Evolutionary conservation across 2,888 invertebrate species (phyloP), one percentile per base, ranked within the genome.

Genomic region (Boloria euphrosyne): DNA sequence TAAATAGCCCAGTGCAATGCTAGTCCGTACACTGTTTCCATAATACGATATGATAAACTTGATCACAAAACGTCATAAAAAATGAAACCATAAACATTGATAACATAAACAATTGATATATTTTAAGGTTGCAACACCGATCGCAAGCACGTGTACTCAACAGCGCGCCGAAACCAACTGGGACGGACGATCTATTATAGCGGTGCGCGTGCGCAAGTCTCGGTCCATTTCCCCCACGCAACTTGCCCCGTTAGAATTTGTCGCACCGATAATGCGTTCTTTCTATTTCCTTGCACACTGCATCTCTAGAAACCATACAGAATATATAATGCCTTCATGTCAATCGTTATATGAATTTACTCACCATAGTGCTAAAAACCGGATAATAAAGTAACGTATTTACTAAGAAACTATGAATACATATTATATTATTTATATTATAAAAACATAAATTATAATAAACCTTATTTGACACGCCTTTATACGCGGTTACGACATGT

Each of bases 141-240:
- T 80, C 81, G 77, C 80, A 79, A 82, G 84, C 90, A 87, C 89
- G 90, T 90, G 87, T 83, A 79, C 90, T 78, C 82, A 85, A 85
- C 90, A 86, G 80, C 90, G 90, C 88, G 86, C 87, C 90, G 90
- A 88, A 89, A 85, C 86, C 85, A 87, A 92, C 91, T 92, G 91
- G 90, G 86, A 85, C 89, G 86, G 82, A 85, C 89, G 89, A 87
- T 88, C 87, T 89, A 89, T 88, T 84, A 88, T 85, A 86, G 86
- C 87, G 85, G 85, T 85, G 89, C 88, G 86, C 89, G 84, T 82
- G 87, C 89, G 82, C 89, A 87, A 38, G 84, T 84, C 85, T 81
- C 89, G 86, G 87, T 85, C 89, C 90, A 91, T 89, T 92, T 90
- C 91, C 91, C 91, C 91, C 91, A 90, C 91, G 90, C 90, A 82